Base-by-base conservation (phyloP, 2,888 invertebrate species). In the Spisula solida region DNA sequence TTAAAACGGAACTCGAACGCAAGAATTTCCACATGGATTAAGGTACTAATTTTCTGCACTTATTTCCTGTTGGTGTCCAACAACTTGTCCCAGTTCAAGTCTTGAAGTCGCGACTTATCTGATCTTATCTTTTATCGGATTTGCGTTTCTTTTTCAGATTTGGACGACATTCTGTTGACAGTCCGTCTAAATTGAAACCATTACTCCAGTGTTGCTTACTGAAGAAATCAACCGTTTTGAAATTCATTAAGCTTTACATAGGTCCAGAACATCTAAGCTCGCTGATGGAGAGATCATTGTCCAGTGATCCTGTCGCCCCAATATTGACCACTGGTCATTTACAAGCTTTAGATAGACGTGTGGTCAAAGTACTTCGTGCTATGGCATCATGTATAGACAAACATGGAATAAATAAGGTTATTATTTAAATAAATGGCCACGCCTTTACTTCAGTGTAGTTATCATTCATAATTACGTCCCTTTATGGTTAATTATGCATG, bases 191-290 rank as follows among this genome's bases (percentile, higher is more conserved):
- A 5, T 25, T 66, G 8, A 66, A n/a, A 25, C 60, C 60, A 25
- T 66, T 66, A 12, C 5, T 66, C 8, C 60, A 66, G 25, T 66
- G 60, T 25, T 66, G 60, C 12, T 25, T 25, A 25, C 10, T 66
- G 8, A 66, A 25, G n/a, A 66, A 66, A 66, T 66, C 60, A 25
- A 66, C 60, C 25, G 60, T 66, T 66, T 66, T 66, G 25, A 66
- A 66, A 66, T 66, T 66, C 60, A 25, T 66, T 5, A 66, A 66
- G 25, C 60, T 66, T 25, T 66, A 66, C 12, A 25, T 66, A 0
- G 60, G 60, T 66, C 60, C 60, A 2, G 60, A 66, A 2, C n/a
- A 66, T 1, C n/a, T 66, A 12, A 66, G 60, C 60, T 25, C 60
- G 0, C 60, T 66, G 4, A 66, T 66, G 60, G 60, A n/a, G 60